phyloP scores from a whole-genome alignment of 2,888 invertebrate species.

The Eugnorisma glareosa region DNA sequence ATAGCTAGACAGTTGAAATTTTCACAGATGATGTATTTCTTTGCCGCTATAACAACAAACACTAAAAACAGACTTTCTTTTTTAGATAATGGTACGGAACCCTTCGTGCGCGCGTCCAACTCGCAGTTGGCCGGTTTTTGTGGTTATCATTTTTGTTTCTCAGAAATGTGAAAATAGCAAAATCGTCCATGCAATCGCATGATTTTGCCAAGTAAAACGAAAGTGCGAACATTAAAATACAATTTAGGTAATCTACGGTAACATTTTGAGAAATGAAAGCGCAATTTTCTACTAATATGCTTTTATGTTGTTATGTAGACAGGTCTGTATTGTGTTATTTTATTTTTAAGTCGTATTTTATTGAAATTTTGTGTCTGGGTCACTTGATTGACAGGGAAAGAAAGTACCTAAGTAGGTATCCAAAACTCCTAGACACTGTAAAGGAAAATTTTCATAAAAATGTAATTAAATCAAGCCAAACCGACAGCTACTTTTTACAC shows the following conservation, averaged over 20 bases:
- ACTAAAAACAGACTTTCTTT: too few relatives aligned
- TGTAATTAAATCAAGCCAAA: constrained; percentile 18
- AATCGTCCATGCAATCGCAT: constrained; percentile 23
- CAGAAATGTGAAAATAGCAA: constrained; percentile 41
- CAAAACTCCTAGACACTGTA: neutral
- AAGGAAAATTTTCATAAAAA: neutral
- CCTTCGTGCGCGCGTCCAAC: too few relatives aligned
- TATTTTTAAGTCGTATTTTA: constrained; percentile 20
- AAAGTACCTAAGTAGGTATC: neutral
- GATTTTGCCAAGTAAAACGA: constrained; percentile 62
- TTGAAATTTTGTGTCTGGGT: neutral
- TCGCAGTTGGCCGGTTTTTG: too few relatives aligned
- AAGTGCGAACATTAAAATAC: constrained; percentile 75
- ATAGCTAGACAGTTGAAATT: too few relatives aligned
- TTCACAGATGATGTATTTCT: too few relatives aligned
- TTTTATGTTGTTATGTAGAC: constrained; percentile 25
- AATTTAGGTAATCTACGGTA: constrained; percentile 69
- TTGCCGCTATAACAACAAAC: too few relatives aligned
- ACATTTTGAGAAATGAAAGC: constrained; percentile 72
- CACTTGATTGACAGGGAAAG: neutral
- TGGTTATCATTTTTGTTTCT: constrained; percentile 6
- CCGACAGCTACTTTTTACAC: constrained; percentile 25
- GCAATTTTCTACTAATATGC: constrained; percentile 59
- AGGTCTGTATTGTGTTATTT: constrained; percentile 5
- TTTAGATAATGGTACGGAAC: too few relatives aligned